Conservation (phyloP, 2,797 vertebrate species). For the Steatocranus sp. region DNA sequence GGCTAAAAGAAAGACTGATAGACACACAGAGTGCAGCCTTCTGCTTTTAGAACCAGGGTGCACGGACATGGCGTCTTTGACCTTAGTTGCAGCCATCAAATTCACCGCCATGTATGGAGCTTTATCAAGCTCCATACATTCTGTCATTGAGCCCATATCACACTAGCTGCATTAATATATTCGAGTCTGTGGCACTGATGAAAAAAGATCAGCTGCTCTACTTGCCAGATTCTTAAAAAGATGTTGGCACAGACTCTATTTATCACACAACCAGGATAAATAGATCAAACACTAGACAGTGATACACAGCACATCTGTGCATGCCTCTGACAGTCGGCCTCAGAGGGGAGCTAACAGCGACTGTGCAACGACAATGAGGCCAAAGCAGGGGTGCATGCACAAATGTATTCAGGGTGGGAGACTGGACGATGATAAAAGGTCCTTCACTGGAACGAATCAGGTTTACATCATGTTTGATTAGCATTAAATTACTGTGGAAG, state of each 20-base stretch:
- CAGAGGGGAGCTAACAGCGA: background rate
- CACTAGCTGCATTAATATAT: background rate
- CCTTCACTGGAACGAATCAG: background rate
- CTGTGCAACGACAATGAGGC: slow-evolving; percentile 5
- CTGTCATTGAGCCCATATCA: background rate
- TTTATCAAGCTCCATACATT: background rate
- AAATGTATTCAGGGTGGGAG: background rate
- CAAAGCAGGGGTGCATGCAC: background rate
- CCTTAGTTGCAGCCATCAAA: background rate
- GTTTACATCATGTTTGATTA: background rate
- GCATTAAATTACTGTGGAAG: background rate
- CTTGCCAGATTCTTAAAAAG: background rate
- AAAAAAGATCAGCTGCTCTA: background rate
- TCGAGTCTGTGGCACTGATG: background rate
- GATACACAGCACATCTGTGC: slow-evolving; percentile 33
- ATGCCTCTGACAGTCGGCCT: slow-evolving; percentile 3
- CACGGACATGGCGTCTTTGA: background rate
- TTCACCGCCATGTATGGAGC: background rate
- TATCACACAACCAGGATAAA: slow-evolving; percentile 21
- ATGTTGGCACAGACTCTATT: background rate
- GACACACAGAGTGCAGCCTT: slow-evolving; percentile 2
- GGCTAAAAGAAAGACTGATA: background rate
- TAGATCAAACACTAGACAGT: slow-evolving; percentile 32
- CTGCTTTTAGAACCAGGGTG: slow-evolving; percentile 11
- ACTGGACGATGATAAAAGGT: background rate